Percentiles rank a stretch among this genome's conserved stretches.
These are phyloP conservation scores for Drosophila suzukii DNA, from an alignment of 1,140 invertebrate species.

Conservation along the genomic window DNA sequence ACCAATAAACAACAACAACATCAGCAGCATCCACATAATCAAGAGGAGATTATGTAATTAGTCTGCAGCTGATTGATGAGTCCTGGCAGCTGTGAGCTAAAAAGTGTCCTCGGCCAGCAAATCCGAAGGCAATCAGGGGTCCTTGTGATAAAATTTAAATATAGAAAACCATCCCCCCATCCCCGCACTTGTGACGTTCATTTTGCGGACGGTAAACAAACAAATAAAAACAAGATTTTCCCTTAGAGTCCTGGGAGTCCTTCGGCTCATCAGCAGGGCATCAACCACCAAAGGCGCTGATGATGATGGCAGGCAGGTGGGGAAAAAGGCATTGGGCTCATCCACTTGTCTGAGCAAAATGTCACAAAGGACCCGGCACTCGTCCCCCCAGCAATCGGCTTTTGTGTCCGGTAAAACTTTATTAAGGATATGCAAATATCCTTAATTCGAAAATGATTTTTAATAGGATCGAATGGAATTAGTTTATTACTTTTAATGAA, in stretches of 20 bases:
- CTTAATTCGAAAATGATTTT: slow-evolving; percentile 85
- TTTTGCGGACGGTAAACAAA: slow-evolving; percentile 83
- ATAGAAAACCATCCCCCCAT: slow-evolving; percentile 42
- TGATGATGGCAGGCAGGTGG: slow-evolving; percentile 40
- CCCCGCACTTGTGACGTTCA: slow-evolving; percentile 56
- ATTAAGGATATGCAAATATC: slow-evolving; percentile 84
- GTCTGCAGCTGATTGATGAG: slow-evolving; percentile 84
- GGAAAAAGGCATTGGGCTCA: slow-evolving; percentile 36
- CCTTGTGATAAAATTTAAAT: slow-evolving; percentile 80
- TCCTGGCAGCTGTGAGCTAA: slow-evolving; percentile 69
- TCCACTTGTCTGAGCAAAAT: slow-evolving; percentile 78
- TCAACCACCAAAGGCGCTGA: slow-evolving; percentile 66
- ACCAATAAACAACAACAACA: slow-evolving; percentile 10
- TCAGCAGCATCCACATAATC: slow-evolving; percentile 68
- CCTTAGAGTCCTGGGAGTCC: slow-evolving; percentile 10
- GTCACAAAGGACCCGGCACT: slow-evolving; percentile 63
- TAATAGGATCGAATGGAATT: slow-evolving; percentile 85
- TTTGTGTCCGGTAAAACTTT: slow-evolving; percentile 78
- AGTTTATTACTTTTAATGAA: slow-evolving; percentile 85
- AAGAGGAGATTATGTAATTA: slow-evolving; percentile 85
- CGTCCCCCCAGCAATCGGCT: slow-evolving; percentile 5
- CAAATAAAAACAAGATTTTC: slow-evolving; percentile 82
- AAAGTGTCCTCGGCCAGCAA: slow-evolving; percentile 46
- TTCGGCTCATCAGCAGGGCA: slow-evolving; percentile 63
- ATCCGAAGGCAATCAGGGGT: slow-evolving; percentile 66